Conservation (phyloP, 2,888 invertebrate species). For the Portevinia maculata region DNA sequence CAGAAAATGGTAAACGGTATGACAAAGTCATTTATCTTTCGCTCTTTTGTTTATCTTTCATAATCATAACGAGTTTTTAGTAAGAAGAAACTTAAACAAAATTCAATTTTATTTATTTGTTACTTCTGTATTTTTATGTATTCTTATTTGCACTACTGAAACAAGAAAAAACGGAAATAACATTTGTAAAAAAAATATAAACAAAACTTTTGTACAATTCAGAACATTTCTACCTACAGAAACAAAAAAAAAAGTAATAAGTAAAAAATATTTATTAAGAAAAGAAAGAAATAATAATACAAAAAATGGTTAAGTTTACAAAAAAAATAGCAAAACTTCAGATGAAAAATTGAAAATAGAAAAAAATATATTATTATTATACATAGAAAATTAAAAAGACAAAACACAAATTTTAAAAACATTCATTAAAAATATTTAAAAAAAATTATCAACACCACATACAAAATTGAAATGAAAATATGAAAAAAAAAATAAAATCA, state of each 20-base stretch:
- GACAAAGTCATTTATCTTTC: conserved; percentile 60
- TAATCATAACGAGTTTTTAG: not conserved
- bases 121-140: conserved; percentile 6
- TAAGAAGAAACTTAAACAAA: conserved; percentile 3
- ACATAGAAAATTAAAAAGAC: conserved; percentile 70
- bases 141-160: conserved; percentile 49
- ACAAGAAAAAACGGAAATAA: conserved; percentile 24
- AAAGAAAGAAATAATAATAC: conserved; percentile 42
- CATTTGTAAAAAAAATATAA: conserved; percentile 24
- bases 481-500: conserved; percentile 12
- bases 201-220: conserved; percentile 72
- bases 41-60: conserved; percentile 18
- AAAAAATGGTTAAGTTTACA: conserved; percentile 66
- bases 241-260: conserved; percentile 51
- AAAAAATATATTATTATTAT: conserved; percentile 64
- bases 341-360: conserved; percentile 62
- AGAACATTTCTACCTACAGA: conserved; percentile 74
- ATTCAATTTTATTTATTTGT: conserved; percentile 26
- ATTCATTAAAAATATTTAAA: conserved; percentile 27
- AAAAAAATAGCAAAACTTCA: conserved; percentile 63
- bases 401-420: conserved; percentile 62
- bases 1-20: conserved; percentile 37
- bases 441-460: conserved; percentile 14
- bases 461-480: conserved; percentile 11
- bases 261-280: conserved; percentile 57